Evolutionary conservation across 2,113 vertebrate species (phyloP).

Genomic region (Coptodon rendalli): DNA sequence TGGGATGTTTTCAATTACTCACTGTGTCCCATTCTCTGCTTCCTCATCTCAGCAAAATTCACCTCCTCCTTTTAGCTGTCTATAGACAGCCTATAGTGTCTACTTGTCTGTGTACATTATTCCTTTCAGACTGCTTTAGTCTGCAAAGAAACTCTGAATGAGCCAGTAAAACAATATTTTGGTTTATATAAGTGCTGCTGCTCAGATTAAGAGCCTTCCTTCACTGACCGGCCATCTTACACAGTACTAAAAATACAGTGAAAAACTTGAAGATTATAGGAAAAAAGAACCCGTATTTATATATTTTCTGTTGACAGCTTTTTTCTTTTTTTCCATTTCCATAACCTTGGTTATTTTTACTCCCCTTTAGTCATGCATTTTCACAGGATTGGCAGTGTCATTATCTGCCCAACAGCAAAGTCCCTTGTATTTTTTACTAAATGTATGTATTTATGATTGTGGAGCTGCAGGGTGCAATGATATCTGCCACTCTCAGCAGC

Average conservation of each 20-base stretch:
- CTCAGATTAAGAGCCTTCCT: neutral
- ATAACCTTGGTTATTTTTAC: slow-evolving; percentile 25
- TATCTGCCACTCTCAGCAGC: slow-evolving; percentile 62
- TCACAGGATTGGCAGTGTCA: slow-evolving; percentile 26
- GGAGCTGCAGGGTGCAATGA: slow-evolving; percentile 26
- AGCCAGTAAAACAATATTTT: neutral
- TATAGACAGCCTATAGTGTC: neutral
- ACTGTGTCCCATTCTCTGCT: slow-evolving; percentile 30
- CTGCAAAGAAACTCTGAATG: neutral
- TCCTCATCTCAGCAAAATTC: slow-evolving; percentile 35
- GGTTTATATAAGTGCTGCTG: neutral
- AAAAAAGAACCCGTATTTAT: neutral
- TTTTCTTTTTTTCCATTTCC: slow-evolving; percentile 1
- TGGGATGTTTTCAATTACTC: slow-evolving; percentile 65
- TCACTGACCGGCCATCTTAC: neutral
- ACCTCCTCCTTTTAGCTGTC: neutral
- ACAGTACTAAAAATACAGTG: neutral
- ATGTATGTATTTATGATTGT: slow-evolving; percentile 48
- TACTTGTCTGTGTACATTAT: neutral
- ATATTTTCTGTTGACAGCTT: slow-evolving; percentile 5
- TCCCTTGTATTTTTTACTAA: slow-evolving; percentile 48
- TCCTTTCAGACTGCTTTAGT: neutral
- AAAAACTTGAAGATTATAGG: slow-evolving; percentile 7
- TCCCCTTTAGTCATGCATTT: slow-evolving; percentile 24
- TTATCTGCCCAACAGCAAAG: slow-evolving; percentile 49